Conservation (phyloP, 2,888 invertebrate genomes). For the Seladonia tumulorum region DNA sequence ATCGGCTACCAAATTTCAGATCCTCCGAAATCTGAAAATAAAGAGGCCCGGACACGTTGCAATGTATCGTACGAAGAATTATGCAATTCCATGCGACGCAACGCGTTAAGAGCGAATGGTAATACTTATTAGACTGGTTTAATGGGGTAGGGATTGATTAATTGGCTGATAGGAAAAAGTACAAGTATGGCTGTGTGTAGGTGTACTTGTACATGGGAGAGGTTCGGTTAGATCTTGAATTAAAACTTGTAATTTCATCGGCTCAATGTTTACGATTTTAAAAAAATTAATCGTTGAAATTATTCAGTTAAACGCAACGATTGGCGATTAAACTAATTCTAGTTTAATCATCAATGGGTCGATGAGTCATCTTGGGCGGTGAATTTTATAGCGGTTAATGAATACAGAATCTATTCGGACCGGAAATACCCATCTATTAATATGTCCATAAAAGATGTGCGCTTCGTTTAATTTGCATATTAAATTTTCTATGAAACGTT, state of each 20-base stretch:
- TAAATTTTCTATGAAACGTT: no score
- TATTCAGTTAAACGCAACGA: background rate
- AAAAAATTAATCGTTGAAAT: background rate
- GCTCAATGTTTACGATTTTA: background rate
- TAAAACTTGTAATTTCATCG: background rate
- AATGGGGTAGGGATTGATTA: background rate
- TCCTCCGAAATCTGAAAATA: background rate
- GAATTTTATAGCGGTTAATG: background rate
- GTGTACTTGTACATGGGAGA: background rate
- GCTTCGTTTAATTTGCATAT: no score
- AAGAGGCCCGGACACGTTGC: background rate
- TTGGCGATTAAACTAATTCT: background rate
- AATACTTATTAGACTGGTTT: background rate
- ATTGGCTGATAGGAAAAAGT: background rate
- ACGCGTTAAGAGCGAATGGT: background rate
- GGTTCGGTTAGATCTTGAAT: background rate
- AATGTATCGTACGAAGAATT: background rate
- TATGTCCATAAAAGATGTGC: background rate
- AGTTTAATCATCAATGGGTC: background rate
- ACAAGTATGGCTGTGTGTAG: background rate
- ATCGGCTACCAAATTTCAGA: background rate
- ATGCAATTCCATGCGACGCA: background rate
- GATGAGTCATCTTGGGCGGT: background rate
- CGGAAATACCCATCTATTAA: background rate
- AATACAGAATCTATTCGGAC: background rate